Base-by-base conservation (phyloP, 2,113 vertebrate species). In the Copsychus sechellarum region DNA sequence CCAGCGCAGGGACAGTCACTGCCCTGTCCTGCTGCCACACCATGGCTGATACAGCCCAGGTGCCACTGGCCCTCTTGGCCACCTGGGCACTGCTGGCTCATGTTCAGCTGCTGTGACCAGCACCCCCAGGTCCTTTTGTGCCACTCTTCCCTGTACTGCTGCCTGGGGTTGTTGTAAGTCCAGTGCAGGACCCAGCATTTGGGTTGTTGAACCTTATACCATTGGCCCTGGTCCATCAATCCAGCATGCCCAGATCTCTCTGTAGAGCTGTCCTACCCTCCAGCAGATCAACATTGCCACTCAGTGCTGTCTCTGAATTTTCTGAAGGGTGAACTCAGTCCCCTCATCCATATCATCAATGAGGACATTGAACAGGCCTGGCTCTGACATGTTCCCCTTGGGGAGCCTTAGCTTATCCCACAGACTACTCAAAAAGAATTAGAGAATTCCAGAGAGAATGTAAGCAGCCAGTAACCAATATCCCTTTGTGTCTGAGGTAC, bases 51-150 rank as follows among this genome's bases (percentile, higher is more conserved):
- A 3, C 79, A 69, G 42, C 7, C 78, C 54, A 54, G 54, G n/a
- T 26, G 25, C 18, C 54, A 12, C 0, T 61, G 11, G 2, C 20
- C 9, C 2, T 54, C 47, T 9, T 76, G 47, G 3, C 25, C 21
- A 34, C 21, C 9, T 77, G 40, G 48, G 31, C 31, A 42, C 25
- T 0, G 20, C n/a, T 82, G 54, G 40, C 12, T 76, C 31, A 1
- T 16, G 34, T 24, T 62, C 54, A 42, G 40, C 14, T 1, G 0
- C 64, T 70, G 38, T 3, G 2, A 40, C 11, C 78, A 47, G 0
- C 21, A 40, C 4, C 5, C 0, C 11, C 18, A 48, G 5, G 3
- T 16, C 17, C 12, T 69, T 82, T 62, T 3, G 25, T 1, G 0
- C 3, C 14, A 31, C 21, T 54, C 11, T 42, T 29, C 20, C 6